Base-by-base conservation (phyloP, 2,888 invertebrate species). In the Stictocephala bisonia region DNA sequence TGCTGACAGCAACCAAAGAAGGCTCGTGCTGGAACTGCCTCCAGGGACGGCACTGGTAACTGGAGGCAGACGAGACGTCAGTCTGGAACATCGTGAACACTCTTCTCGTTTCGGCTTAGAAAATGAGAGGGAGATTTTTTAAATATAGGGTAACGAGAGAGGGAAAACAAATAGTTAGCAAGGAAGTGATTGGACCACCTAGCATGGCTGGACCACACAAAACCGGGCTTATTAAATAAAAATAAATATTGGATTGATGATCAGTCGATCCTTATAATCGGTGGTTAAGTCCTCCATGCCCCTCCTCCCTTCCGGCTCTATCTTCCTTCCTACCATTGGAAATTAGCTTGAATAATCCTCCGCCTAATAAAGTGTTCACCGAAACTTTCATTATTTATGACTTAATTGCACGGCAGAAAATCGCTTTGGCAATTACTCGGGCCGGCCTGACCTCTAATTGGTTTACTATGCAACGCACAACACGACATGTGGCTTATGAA, bases 61-160 rank as follows among this genome's bases (percentile, higher is more conserved):
- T 64, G 64, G 64, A 44, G 64, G 64, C 64, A 64, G 44, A 15
- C 44, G 15, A n/a, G 15, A 9, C 44, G 44, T 44, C 44, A 44
- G 15, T 44, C 44, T 44, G 4, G 4, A 6, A 6, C 9, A 44
- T 44, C 44, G 44, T 44, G 44, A 44, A 64, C 64, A 64, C 64
- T 44, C 64, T n/a, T n/a, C n/a, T 41, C 1, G 64, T 64, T 64
- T 64, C 64, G 64, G 64, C 64, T 26, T 26, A 44, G 41, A 41
- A 64, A 64, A 60, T 60, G 26, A 44, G 64, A 64, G 64, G 44
- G 64, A 41, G n/a, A n/a, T 26, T 15, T 41, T 64, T 64, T 64
- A 64, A 64, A 64, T 64, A 64, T 64, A 64, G 64, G 64, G 64
- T 64, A 64, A 64, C n/a, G n/a, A n/a, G n/a, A 64, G 64, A 44